These are phyloP conservation scores for Lagocephalus sceleratus DNA, from an alignment of 2,797 vertebrate species.

Conservation along the genomic window DNA sequence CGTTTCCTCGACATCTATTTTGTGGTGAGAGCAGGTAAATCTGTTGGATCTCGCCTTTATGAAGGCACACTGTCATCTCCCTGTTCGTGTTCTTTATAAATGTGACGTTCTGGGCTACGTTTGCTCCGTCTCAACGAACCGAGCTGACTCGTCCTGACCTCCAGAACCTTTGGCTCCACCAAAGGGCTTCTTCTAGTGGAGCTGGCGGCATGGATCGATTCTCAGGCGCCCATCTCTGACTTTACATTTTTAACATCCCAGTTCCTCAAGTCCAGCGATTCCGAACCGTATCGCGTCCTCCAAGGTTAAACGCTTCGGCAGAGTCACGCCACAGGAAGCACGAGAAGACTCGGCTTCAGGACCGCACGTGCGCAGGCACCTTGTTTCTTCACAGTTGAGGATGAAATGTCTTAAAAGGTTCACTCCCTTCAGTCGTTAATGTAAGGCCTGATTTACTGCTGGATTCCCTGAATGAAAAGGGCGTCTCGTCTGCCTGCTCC, in stretches of 20 bases:
- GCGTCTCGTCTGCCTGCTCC: background rate
- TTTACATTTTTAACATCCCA: constrained; percentile 4
- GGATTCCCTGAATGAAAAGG: constrained; percentile 28
- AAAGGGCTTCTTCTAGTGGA: too few species aligned
- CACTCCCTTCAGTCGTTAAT: constrained; percentile 34
- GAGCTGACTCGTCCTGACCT: background rate
- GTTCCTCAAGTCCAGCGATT: too few species aligned
- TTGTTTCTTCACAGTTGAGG: constrained; percentile 23
- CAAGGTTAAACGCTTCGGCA: background rate
- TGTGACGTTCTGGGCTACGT: background rate
- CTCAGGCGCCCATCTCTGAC: too few species aligned
- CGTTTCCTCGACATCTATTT: background rate
- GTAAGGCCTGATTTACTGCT: constrained; percentile 43
- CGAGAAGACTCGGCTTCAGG: background rate
- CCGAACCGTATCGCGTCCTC: too few species aligned
- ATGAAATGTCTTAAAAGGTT: constrained; percentile 37
- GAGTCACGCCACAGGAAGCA: background rate
- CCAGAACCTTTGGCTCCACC: too few species aligned
- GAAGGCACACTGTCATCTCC: background rate
- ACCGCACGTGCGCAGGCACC: background rate
- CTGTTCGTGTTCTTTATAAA: background rate
- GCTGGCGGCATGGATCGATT: too few species aligned
- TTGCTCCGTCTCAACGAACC: background rate
- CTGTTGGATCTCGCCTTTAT: background rate
- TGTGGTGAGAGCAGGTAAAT: background rate